phyloP scores from a whole-genome alignment of 2,797 vertebrate genomes.

The Adrianichthys oophorus region DNA sequence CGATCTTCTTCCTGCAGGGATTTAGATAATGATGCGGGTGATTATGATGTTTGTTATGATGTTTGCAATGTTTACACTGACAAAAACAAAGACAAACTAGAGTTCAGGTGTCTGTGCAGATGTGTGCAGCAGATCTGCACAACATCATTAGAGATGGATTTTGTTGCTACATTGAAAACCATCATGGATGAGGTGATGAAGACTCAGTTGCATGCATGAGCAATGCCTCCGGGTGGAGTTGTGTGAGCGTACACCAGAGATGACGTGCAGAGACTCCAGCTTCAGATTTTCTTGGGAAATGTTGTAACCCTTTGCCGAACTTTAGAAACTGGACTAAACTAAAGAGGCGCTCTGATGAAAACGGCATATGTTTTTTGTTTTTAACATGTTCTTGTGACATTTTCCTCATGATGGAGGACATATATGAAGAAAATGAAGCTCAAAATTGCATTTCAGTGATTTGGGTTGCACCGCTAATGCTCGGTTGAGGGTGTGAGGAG shows the following conservation, averaged over 20 bases:
- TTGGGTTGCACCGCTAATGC: too few species aligned
- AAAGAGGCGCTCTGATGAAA: too few species aligned
- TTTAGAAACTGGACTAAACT: too few species aligned
- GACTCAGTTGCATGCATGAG: slow-evolving; percentile 29
- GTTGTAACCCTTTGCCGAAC: too few species aligned
- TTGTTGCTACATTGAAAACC: slow-evolving; percentile 42
- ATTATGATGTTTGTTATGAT: slow-evolving; percentile 69
- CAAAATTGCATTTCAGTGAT: too few species aligned
- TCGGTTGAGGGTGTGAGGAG: too few species aligned
- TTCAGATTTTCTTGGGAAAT: slow-evolving; percentile 28
- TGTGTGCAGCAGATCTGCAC: slow-evolving; percentile 29
- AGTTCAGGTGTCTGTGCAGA: slow-evolving; percentile 4
- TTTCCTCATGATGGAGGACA: too few species aligned
- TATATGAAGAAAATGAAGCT: too few species aligned
- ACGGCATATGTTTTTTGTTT: too few species aligned
- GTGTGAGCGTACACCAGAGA: not conserved
- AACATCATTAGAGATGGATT: slow-evolving; percentile 45
- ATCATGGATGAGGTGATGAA: slow-evolving; percentile 39
- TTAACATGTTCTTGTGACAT: too few species aligned
- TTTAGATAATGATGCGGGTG: slow-evolving; percentile 71
- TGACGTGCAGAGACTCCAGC: not conserved
- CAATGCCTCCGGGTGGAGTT: slow-evolving; percentile 19
- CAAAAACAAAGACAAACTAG: slow-evolving; percentile 19
- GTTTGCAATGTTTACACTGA: slow-evolving; percentile 50
- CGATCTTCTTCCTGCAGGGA: slow-evolving; percentile 48